A percentile compares a stretch with the other conserved stretches of the same genome.
Evolutionary conservation across 23 tunicate genomes (phyloP).

Genomic region (Ascidia mentula): DNA sequence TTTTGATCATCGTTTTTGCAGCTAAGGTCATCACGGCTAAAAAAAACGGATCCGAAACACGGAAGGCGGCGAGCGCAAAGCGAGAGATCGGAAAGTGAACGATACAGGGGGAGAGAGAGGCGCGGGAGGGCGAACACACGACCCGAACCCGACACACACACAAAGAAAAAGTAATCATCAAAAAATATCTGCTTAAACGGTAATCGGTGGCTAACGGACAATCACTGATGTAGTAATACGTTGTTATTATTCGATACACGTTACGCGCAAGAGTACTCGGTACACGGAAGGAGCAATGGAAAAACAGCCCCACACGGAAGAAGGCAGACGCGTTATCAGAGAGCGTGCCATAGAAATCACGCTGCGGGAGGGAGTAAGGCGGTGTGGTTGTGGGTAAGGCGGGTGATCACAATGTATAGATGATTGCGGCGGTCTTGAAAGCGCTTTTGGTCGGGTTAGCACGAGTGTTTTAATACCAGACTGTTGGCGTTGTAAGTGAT

Average conservation of each 20-base stretch:
- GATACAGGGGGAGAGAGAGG: slow-evolving; percentile 7
- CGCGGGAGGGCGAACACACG: not conserved
- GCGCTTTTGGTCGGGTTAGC: not conserved
- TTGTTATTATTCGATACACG: slow-evolving; percentile 6
- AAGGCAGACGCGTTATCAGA: too few species aligned
- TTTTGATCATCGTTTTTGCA: slow-evolving; percentile 12
- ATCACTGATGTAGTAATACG: slow-evolving; percentile 4
- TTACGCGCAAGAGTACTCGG: not conserved
- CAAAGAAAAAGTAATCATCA: not conserved
- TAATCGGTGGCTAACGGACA: not conserved
- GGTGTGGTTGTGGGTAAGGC: too few species aligned
- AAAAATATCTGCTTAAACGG: slow-evolving; percentile 9
- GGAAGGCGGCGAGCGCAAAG: too few species aligned
- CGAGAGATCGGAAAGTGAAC: too few species aligned
- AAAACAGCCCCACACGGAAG: too few species aligned
- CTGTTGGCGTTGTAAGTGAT: not conserved
- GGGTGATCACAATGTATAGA: slow-evolving; percentile 7
- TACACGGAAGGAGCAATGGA: not conserved
- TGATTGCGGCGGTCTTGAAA: not conserved
- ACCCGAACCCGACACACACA: not conserved
- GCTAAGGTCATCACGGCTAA: slow-evolving; percentile 13
- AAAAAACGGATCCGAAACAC: slow-evolving; percentile 10
- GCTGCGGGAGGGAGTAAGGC: too few species aligned
- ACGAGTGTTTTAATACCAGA: not conserved
- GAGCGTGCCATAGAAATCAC: too few species aligned